These are phyloP conservation scores for Enoplosus armatus DNA, from an alignment of 2,797 vertebrate species.

Conservation along the genomic window DNA sequence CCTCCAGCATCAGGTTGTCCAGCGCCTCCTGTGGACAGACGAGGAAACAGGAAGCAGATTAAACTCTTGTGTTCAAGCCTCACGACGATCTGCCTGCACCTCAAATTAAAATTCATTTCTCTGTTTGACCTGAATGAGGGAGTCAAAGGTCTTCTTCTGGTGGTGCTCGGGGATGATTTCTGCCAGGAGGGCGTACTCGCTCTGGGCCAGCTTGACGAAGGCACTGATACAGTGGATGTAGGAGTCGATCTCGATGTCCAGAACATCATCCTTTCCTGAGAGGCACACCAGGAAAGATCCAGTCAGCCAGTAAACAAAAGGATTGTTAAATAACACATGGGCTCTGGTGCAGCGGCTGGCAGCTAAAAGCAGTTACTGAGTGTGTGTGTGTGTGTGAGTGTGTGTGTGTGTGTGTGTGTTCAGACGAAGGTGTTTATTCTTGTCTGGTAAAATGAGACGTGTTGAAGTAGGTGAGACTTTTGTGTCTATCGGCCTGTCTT, in stretches of 20 bases:
- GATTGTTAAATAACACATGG: neutral
- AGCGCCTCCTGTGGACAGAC: slow-evolving; percentile 89
- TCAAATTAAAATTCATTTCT: neutral
- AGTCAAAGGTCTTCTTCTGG: slow-evolving; percentile 99
- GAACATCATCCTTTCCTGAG: slow-evolving; percentile 94
- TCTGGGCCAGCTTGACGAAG: slow-evolving; percentile 97
- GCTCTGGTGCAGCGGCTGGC: neutral
- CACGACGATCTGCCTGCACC: neutral
- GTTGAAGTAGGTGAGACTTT: neutral
- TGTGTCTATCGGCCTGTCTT: neutral
- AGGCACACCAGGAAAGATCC: slow-evolving; percentile 25
- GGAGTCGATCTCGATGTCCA: slow-evolving; percentile 96
- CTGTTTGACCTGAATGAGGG: slow-evolving; percentile 93
- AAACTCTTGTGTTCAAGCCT: neutral
- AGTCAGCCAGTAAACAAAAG: neutral
- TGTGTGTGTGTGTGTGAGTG: neutral
- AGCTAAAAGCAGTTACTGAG: neutral
- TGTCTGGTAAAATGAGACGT: neutral
- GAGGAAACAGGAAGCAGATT: neutral
- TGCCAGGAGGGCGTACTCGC: slow-evolving; percentile 92
- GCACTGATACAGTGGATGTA: slow-evolving; percentile 98
- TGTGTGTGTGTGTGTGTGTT: neutral
- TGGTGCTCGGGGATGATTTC: slow-evolving; percentile 97
- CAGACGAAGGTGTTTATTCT: neutral
- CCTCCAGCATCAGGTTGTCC: slow-evolving; percentile 96